phyloP scores from a whole-genome alignment of 1,140 invertebrate species.

The Drosophila watanabei region DNA sequence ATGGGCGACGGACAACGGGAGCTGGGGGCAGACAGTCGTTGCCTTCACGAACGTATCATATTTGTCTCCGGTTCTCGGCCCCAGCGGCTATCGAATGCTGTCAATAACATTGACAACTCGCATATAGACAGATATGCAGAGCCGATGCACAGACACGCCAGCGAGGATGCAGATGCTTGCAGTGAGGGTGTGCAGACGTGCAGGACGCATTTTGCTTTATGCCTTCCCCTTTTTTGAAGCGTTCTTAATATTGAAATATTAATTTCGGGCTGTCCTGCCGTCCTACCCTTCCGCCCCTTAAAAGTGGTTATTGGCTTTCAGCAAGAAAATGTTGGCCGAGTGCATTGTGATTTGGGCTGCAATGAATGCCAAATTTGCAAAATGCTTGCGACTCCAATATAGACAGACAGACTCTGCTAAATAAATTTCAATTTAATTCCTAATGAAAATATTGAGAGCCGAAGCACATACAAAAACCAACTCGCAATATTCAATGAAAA shows the following conservation, averaged over 20 bases:
- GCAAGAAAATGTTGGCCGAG: slow-evolving; percentile 21
- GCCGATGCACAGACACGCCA: neutral
- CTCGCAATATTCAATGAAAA: slow-evolving; percentile 17
- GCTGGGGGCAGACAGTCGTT: slow-evolving; percentile 33
- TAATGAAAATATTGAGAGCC: slow-evolving; percentile 45
- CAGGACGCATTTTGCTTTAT: slow-evolving; percentile 51
- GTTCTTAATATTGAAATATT: slow-evolving; percentile 70
- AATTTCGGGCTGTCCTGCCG: slow-evolving; percentile 48
- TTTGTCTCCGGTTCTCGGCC: slow-evolving; percentile 72
- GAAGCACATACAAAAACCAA: slow-evolving; percentile 21
- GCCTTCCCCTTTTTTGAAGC: slow-evolving; percentile 48
- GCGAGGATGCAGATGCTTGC: slow-evolving; percentile 3
- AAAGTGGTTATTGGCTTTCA: slow-evolving; percentile 57
- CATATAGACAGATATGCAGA: slow-evolving; percentile 21
- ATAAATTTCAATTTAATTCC: slow-evolving; percentile 58
- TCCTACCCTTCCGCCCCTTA: neutral
- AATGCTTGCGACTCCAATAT: slow-evolving; percentile 23
- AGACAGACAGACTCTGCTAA: slow-evolving; percentile 15
- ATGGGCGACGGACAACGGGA: neutral
- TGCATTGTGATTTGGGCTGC: slow-evolving; percentile 15
- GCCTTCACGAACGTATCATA: slow-evolving; percentile 76
- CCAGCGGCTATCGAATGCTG: slow-evolving; percentile 71
- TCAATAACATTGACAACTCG: slow-evolving; percentile 67
- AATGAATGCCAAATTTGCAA: slow-evolving; percentile 28
- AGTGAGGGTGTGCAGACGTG: slow-evolving; percentile 11